Evolutionary conservation across 2,888 invertebrate genomes (phyloP), one percentile per base, ranked within the genome.

Genomic region (Macrosiphum euphorbiae): DNA sequence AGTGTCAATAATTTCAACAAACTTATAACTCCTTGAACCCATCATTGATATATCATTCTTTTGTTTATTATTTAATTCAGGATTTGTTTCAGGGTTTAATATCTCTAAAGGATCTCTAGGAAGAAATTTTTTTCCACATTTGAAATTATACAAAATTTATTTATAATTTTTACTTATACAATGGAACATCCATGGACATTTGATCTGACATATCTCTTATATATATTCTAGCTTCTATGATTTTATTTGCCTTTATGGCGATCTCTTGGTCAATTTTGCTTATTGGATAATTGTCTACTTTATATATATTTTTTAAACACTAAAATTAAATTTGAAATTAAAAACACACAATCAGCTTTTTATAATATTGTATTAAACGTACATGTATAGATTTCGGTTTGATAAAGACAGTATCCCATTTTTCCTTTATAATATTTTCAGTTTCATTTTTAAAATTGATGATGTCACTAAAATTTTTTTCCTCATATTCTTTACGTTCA

Each of bases 1-100:
- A 24, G 88, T 28, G 0, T 58, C 86, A 13, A 86, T 35, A 41
- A 35, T 88, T 26, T 90, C 67, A 47, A 91, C 44, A 26, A 94
- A 90, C 28, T 84, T 35, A 55, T 93, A 44, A 93, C 94, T 94
- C 10, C 88, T 92, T 20, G 94, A 94, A 20, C 94, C 94, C 41
- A 78, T 41, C 35, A 92, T 88, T 85, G 35, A 55, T 58, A 35
- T 7, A 26, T 90, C 20, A 35, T 50, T 85, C n/a, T 20, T 90
- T 84, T 55, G 50, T 44, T 52, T 67, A 52, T 67, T 10, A n/a
- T 61, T 50, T 13, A 20, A 16, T 28, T 67, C 28, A 16, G 28
- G 44, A 26, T 58, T 55, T 4, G 35, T 35, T 44, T 61, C 58
- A 5, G 47, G 44, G 1, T 88, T 44, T 0, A 24, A 67, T 52